phyloP scores from a whole-genome alignment of 2,888 invertebrate genomes.

The Protonemura montana region DNA sequence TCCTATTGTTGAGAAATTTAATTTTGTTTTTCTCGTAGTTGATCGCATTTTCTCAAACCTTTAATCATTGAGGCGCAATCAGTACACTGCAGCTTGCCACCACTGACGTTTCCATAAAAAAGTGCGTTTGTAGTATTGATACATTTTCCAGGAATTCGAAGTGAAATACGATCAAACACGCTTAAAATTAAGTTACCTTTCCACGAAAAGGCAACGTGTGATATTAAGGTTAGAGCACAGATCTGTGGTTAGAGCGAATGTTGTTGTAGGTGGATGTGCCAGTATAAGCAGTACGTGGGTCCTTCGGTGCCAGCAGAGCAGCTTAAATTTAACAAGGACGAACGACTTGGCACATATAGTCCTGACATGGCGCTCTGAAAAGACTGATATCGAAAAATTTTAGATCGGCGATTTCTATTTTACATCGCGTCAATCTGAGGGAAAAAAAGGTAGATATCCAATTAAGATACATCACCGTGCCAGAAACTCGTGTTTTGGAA shows the following conservation, averaged over 20 bases:
- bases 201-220: too few relatives aligned
- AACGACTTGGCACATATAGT: not conserved
- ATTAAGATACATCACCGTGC: not conserved
- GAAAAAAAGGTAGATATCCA: not conserved
- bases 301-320: not conserved
- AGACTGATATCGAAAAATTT: not conserved
- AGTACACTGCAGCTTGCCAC: too few relatives aligned
- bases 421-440: not conserved
- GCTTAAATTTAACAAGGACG: not conserved
- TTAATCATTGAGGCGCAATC: too few relatives aligned
- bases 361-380: not conserved
- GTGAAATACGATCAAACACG: too few relatives aligned
- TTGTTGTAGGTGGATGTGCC: not conserved
- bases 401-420: not conserved
- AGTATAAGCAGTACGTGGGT: not conserved
- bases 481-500: not conserved
- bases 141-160: too few relatives aligned
- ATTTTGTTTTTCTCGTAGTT: too few relatives aligned
- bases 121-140: too few relatives aligned
- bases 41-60: too few relatives aligned
- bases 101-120: too few relatives aligned
- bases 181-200: too few relatives aligned
- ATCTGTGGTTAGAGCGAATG: not conserved
- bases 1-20: too few relatives aligned
- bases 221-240: too few relatives aligned